Evolutionary conservation across 1,140 invertebrate species (phyloP), one percentile per base, ranked within the genome.

Genomic region (Scaptomyza pallida): DNA sequence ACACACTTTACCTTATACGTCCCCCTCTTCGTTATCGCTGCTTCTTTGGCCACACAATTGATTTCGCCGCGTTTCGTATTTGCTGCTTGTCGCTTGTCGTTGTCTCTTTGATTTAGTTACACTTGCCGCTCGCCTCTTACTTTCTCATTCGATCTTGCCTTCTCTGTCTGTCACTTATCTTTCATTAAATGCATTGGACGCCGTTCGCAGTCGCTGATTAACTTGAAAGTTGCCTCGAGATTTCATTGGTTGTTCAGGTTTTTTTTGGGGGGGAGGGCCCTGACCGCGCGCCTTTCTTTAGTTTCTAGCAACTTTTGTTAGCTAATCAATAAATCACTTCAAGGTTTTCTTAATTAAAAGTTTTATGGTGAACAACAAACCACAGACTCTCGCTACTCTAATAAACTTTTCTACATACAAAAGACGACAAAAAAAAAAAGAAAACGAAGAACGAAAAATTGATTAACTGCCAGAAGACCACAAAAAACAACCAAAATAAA

Each of bases 341-440:
- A 90, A 90, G 89, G 89, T 83, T 90, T 90, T 90, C 89, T 90
- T 90, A 90, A 90, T 90, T 90, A 90, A 90, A 90, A 90, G 51
- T 90, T 90, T 88, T 57, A 80, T 62, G 76, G 54, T 75, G 65
- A 68, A 56, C 51, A 72, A 71, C 68, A 70, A 68, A 76, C 82
- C 83, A 88, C 74, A 88, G 78, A 51, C 40, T 40, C 23, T 40
- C 37, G 50, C 52, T 57, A 55, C 43, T 52, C 45, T 67, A 75
- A 61, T 56, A 72, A 75, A 75, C 72, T 75, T 75, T 75, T 67
- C 55, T 35, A 56, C 51, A 70, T 45, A 19, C 3, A 57, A 33
- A 61, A 61, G 17, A 37, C 50, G 19, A 37, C 50, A 16, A 9
- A 17, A 37, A 61, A 26, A 55, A 62, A 61, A 80, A 44, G 80